Conservation (phyloP, 1,140 invertebrate species). For the Zelostemma sp. region DNA sequence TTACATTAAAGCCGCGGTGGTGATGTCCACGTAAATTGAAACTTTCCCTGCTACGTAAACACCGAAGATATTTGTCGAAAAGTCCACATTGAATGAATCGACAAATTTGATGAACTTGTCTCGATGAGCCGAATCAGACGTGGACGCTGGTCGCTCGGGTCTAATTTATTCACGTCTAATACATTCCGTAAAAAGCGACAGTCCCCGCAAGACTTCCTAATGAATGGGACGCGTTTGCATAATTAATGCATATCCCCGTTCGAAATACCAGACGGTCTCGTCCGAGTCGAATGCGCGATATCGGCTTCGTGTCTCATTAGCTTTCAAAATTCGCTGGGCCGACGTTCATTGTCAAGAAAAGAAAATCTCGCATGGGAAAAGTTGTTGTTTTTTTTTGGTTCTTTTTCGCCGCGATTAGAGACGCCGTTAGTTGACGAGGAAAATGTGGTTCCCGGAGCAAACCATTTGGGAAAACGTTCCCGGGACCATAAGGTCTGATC, state of each 20-base stretch:
- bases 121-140: conserved; percentile 4
- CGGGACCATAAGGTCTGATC: conserved; percentile 44
- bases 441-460: conserved; percentile 18
- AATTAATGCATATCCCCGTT: conserved; percentile 52
- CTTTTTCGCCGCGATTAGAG: not conserved
- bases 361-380: not conserved
- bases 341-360: conserved; percentile 3
- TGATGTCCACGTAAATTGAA: too few relatives aligned
- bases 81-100: conserved; percentile 21
- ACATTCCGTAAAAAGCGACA: conserved; percentile 48
- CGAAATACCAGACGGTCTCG: conserved; percentile 38
- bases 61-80: conserved; percentile 44
- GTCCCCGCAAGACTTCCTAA: conserved; percentile 38
- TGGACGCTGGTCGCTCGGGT: conserved; percentile 23
- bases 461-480: conserved; percentile 32
- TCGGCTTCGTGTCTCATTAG: conserved; percentile 40
- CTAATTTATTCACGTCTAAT: conserved; percentile 45
- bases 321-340: conserved; percentile 5
- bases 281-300: conserved; percentile 30
- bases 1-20: too few relatives aligned
- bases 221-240: conserved; percentile 49
- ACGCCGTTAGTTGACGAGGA: conserved; percentile 5
- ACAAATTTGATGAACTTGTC: conserved; percentile 44
- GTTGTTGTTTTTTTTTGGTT: too few relatives aligned
- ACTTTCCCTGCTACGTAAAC: too few relatives aligned